Conservation (phyloP, 2,797 vertebrate species). For the Channa striata region DNA sequence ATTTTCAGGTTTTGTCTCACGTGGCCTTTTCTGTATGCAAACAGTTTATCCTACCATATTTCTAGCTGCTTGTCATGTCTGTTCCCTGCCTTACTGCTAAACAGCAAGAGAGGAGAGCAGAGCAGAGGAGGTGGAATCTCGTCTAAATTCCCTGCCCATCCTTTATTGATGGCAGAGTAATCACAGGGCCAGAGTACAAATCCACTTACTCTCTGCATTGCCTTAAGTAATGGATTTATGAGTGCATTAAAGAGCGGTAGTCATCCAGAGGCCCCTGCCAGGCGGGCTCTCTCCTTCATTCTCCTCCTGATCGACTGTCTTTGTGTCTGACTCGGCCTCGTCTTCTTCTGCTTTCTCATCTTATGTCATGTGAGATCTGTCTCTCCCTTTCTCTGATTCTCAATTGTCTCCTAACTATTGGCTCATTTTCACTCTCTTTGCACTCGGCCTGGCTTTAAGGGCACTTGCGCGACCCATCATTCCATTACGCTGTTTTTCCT, state of each 20-base stretch:
- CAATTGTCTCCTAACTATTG: constrained; percentile 57
- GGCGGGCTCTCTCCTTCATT: constrained; percentile 75
- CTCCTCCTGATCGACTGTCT: constrained; percentile 66
- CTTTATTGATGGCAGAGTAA: constrained; percentile 88
- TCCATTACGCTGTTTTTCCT: constrained; percentile 43
- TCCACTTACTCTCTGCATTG: constrained; percentile 85
- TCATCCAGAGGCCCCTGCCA: constrained; percentile 80
- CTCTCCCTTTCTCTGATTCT: constrained; percentile 40
- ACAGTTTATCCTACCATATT: constrained; percentile 30
- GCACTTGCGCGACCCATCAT: constrained; percentile 38
- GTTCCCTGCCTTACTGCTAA: constrained; percentile 64
- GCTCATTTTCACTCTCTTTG: constrained; percentile 64
- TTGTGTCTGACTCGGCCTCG: constrained; percentile 63
- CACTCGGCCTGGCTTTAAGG: constrained; percentile 37
- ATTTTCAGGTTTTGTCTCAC: constrained; percentile 22
- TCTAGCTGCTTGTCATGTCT: constrained; percentile 47
- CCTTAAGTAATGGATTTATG: constrained; percentile 89
- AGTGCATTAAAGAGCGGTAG: constrained; percentile 85
- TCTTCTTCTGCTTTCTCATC: constrained; percentile 53
- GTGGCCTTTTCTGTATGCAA: constrained; percentile 10
- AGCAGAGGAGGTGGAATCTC: constrained; percentile 71
- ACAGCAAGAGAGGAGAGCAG: constrained; percentile 59
- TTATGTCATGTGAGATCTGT: constrained; percentile 54
- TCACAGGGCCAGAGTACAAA: constrained; percentile 86
- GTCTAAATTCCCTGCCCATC: constrained; percentile 82